Percentiles rank a stretch among this genome's conserved stretches.
phyloP scores from a whole-genome alignment of 2,888 invertebrate species.

The Drosophila paracracens region DNA sequence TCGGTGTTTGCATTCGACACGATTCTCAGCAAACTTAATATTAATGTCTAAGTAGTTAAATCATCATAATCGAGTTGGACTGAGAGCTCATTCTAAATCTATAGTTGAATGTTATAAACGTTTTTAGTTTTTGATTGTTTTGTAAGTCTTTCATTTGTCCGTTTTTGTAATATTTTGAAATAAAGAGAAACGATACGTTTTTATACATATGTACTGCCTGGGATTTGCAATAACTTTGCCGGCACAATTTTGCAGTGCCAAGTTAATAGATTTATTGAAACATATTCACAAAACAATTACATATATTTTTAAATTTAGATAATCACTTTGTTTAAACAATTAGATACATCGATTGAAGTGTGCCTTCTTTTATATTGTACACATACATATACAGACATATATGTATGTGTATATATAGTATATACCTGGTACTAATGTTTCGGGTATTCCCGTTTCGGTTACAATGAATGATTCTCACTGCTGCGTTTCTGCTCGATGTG shows the following conservation, averaged over 20 bases:
- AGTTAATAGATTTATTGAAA: conserved; percentile 63
- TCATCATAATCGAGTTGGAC: background rate
- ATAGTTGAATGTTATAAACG: conserved; percentile 54
- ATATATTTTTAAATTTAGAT: conserved; percentile 59
- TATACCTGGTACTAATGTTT: conserved; percentile 24
- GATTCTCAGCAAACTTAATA: conserved; percentile 81
- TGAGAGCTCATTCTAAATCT: conserved; percentile 17
- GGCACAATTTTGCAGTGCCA: conserved; percentile 59
- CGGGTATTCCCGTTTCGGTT: conserved; percentile 35
- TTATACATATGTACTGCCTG: conserved; percentile 4
- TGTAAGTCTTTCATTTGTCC: conserved; percentile 26
- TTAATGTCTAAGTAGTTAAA: conserved; percentile 63
- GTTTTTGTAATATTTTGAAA: conserved; percentile 25
- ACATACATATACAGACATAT: conserved; percentile 7
- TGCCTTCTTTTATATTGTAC: conserved; percentile 6
- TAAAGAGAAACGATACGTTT: conserved; percentile 25
- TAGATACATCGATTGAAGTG: conserved; percentile 43
- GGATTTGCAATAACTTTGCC: conserved; percentile 21
- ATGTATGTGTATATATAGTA: background rate
- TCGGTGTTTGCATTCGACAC: conserved; percentile 85
- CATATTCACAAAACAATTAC: conserved; percentile 68
- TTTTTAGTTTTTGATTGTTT: conserved; percentile 31
- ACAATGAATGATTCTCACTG: conserved; percentile 51
- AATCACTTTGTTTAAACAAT: conserved; percentile 66
- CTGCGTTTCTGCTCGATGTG: conserved; percentile 19